A percentile compares a stretch with the other conserved stretches of the same genome.
phyloP scores from a whole-genome alignment of 2,797 vertebrate genomes.

The Melanotaenia trifasciata region DNA sequence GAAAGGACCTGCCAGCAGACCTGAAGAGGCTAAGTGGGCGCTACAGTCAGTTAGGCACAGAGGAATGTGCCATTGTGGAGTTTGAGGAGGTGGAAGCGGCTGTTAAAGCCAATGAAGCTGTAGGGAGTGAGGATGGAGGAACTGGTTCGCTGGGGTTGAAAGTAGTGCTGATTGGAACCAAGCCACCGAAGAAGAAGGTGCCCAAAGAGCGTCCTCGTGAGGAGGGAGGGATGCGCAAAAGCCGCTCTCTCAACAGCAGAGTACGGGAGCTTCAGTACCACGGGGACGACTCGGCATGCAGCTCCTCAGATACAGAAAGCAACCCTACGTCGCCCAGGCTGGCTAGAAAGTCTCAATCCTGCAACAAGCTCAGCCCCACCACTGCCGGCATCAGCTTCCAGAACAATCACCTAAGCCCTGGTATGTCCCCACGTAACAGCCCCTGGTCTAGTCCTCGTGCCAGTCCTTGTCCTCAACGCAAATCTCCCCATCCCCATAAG shows the following conservation, averaged over 20 bases:
- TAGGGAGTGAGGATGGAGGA: slow-evolving; percentile 75
- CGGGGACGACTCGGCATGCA: slow-evolving; percentile 94
- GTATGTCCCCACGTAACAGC: slow-evolving; percentile 91
- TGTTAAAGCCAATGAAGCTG: slow-evolving; percentile 89
- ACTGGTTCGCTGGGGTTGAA: slow-evolving; percentile 80
- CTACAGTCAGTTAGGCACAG: slow-evolving; percentile 90
- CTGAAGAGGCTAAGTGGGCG: slow-evolving; percentile 91
- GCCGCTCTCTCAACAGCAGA: slow-evolving; percentile 91
- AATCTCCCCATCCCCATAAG: slow-evolving; percentile 82
- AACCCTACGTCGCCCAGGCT: slow-evolving; percentile 90
- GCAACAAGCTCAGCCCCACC: slow-evolving; percentile 89
- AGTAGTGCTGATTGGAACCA: slow-evolving; percentile 92
- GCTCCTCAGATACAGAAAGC: slow-evolving; percentile 96
- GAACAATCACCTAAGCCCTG: slow-evolving; percentile 92
- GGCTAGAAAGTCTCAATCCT: slow-evolving; percentile 83
- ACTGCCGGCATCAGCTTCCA: slow-evolving; percentile 80
- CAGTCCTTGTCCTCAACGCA: slow-evolving; percentile 90
- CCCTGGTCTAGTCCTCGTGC: slow-evolving; percentile 92
- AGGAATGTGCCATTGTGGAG: slow-evolving; percentile 95
- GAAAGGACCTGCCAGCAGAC: slow-evolving; percentile 92
- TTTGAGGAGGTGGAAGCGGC: slow-evolving; percentile 97
- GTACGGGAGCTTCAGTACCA: slow-evolving; percentile 93
- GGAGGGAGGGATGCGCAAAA: slow-evolving; percentile 84
- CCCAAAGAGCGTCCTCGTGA: slow-evolving; percentile 86
- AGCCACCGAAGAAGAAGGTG: slow-evolving; percentile 96